Evolutionary conservation across 2,888 invertebrate species (phyloP).

Genomic region (Eumacrocentrus americanus): DNA sequence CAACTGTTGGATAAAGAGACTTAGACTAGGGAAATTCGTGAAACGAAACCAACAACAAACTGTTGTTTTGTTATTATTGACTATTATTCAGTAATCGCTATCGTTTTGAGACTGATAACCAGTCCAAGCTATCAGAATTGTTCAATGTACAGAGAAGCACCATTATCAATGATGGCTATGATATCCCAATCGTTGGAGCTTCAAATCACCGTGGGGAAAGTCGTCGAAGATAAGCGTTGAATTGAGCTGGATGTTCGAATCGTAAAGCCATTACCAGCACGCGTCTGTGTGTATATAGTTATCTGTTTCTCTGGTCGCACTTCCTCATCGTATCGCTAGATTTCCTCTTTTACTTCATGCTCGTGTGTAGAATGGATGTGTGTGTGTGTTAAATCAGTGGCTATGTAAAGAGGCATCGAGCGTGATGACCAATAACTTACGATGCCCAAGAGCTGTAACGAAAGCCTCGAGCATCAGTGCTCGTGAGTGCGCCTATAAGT

Average conservation of each 20-base stretch:
- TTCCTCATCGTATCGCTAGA: slow-evolving; percentile 10
- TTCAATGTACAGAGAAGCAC: neutral
- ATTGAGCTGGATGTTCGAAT: slow-evolving; percentile 32
- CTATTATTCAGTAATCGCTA: no score
- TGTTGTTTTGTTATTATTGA: neutral
- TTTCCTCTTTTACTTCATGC: slow-evolving; percentile 24
- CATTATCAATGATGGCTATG: neutral
- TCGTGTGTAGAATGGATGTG: no score
- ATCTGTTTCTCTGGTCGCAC: neutral
- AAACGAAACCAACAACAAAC: neutral
- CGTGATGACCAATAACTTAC: slow-evolving; percentile 32
- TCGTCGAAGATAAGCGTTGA: slow-evolving; percentile 15
- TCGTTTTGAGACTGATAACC: no score
- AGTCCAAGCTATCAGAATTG: slow-evolving; percentile 2
- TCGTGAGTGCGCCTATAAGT: slow-evolving; percentile 26
- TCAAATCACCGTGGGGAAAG: slow-evolving; percentile 27
- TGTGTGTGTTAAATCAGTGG: slow-evolving; percentile 31
- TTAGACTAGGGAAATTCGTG: neutral
- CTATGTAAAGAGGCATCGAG: neutral
- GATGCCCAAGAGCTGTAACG: slow-evolving; percentile 20
- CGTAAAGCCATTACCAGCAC: slow-evolving; percentile 49
- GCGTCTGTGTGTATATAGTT: slow-evolving; percentile 13
- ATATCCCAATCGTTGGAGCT: neutral
- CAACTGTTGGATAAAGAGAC: neutral
- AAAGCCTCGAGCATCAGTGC: no score